Conservation (phyloP, 1,140 invertebrate species). For the Caenorhabditis latens region DNA sequence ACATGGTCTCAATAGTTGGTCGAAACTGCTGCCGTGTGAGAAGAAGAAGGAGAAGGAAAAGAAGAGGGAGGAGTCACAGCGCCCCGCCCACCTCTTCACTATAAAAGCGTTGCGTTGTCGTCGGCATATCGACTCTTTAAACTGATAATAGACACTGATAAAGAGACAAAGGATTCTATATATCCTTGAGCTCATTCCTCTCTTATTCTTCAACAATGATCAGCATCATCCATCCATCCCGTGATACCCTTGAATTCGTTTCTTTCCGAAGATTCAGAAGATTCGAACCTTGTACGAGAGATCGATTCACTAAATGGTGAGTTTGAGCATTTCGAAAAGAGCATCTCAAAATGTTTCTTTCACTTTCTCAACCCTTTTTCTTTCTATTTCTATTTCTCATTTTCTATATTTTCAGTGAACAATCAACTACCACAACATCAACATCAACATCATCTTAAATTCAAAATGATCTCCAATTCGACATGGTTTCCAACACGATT, state of each 20-base stretch:
- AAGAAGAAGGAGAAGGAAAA: not conserved
- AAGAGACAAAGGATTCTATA: not conserved
- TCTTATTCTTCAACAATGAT: constrained; percentile 56
- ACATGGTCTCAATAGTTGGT: constrained; percentile 11
- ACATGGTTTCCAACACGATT: not conserved
- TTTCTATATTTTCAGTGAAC: constrained; percentile 10
- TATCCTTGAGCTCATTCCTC: not conserved
- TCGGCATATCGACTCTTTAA: constrained; percentile 4
- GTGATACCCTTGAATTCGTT: constrained; percentile 64
- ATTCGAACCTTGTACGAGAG: constrained; percentile 9
- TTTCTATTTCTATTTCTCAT: not conserved
- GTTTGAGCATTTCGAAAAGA: not conserved
- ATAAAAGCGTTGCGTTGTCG: constrained; percentile 13
- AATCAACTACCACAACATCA: not conserved
- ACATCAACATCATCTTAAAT: not conserved
- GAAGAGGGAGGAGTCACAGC: not conserved
- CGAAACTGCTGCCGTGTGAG: constrained; percentile 10
- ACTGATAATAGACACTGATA: not conserved
- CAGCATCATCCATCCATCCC: constrained; percentile 67
- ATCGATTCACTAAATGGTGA: constrained; percentile 41
- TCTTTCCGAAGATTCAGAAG: constrained; percentile 53
- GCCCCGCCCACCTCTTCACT: not conserved
- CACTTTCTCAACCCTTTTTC: not conserved
- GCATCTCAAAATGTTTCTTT: no score
- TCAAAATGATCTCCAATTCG: not conserved